A percentile compares a stretch with the other conserved stretches of the same genome.
phyloP scores from a whole-genome alignment of 2,113 vertebrate genomes.

The Arenaria interpres region DNA sequence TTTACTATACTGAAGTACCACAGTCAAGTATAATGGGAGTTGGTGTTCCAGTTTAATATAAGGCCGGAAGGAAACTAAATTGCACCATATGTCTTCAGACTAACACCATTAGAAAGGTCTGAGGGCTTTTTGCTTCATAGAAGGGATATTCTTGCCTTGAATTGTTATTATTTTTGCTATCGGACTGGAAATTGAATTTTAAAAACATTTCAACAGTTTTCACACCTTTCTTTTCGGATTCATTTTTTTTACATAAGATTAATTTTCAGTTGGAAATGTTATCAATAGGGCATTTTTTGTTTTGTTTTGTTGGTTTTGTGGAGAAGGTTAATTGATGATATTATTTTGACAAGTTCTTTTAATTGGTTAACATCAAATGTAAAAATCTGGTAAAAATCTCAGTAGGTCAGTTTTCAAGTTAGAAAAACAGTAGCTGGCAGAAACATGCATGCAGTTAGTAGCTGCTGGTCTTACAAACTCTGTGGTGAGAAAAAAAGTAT shows the following conservation, averaged over 20 bases:
- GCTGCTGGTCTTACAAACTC: background rate
- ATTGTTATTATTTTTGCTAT: background rate
- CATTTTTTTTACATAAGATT: background rate
- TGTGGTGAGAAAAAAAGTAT: background rate
- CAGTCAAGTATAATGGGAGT: background rate
- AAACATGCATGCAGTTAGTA: background rate
- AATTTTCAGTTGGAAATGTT: background rate
- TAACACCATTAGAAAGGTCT: background rate
- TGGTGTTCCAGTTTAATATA: background rate
- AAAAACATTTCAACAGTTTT: background rate
- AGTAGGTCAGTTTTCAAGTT: background rate
- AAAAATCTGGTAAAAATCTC: background rate
- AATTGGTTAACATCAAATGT: background rate
- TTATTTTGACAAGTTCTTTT: background rate
- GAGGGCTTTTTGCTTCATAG: background rate
- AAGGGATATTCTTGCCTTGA: background rate
- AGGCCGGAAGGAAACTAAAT: background rate
- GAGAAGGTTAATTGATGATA: background rate
- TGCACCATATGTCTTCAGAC: background rate
- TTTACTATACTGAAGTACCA: background rate
- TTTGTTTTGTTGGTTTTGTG: background rate
- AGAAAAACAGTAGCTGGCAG: background rate
- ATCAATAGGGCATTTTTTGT: background rate
- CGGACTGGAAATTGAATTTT: background rate
- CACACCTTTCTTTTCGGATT: fast-evolving